Evolutionary conservation across 1,140 invertebrate genomes (phyloP).

Genomic region (Drosophila fuyamai): DNA sequence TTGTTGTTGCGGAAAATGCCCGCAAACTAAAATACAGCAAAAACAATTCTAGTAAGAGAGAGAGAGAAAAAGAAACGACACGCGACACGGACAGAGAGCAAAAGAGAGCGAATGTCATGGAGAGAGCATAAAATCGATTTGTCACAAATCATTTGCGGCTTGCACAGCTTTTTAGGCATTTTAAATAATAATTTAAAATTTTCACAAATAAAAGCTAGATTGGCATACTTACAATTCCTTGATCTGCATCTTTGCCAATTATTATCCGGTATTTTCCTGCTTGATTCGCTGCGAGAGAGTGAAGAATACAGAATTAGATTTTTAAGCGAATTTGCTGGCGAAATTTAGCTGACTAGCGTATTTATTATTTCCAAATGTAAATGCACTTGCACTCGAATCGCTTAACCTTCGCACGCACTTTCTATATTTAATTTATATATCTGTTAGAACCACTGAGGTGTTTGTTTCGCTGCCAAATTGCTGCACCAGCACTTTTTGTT

Average conservation of each 20-base stretch:
- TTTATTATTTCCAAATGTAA: slow-evolving; percentile 45
- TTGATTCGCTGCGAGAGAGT: slow-evolving; percentile 47
- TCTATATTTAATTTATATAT: slow-evolving; percentile 51
- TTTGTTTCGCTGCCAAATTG: slow-evolving; percentile 15
- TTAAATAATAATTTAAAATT: neutral
- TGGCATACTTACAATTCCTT: slow-evolving; percentile 72
- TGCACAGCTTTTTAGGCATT: slow-evolving; percentile 31
- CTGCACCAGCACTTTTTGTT: slow-evolving; percentile 16
- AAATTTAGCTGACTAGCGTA: slow-evolving; percentile 9
- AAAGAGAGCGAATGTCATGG: slow-evolving; percentile 7
- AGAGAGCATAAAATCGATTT: slow-evolving; percentile 73
- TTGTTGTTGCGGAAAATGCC: slow-evolving; percentile 40
- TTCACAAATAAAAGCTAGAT: neutral
- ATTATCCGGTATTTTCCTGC: slow-evolving; percentile 35
- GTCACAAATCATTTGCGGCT: slow-evolving; percentile 65
- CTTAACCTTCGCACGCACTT: slow-evolving; percentile 48
- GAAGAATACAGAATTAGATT: slow-evolving; percentile 39
- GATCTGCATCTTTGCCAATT: slow-evolving; percentile 74
- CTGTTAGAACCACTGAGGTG: slow-evolving; percentile 2
- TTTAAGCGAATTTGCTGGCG: slow-evolving; percentile 35
- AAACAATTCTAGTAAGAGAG: slow-evolving; percentile 22
- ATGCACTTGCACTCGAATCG: slow-evolving; percentile 44
- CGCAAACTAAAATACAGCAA: slow-evolving; percentile 22
- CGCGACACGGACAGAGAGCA: slow-evolving; percentile 24
- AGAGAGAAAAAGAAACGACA: slow-evolving; percentile 28